Base-by-base conservation (phyloP, 2,888 invertebrate species). In the Idaea biselata region DNA sequence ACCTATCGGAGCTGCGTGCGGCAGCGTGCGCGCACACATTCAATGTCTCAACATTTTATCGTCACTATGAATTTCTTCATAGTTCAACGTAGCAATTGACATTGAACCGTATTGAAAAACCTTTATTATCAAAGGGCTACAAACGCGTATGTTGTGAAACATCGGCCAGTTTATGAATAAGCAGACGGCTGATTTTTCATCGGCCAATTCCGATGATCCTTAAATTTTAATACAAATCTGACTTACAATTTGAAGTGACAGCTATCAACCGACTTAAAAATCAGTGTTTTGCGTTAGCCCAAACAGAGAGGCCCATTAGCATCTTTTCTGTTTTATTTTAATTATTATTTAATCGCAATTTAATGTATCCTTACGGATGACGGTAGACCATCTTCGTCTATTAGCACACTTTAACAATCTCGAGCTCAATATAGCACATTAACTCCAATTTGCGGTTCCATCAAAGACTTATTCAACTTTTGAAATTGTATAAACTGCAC, bases 101-200 rank as follows among this genome's bases (percentile, higher is more conserved):
- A 90, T 90, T 91, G 90, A 86, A 88, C 88, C 84, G 82, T 88
- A 88, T 88, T 84, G 77, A 83, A 84, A 84, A 78, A 77, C 60
- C 77, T 81, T 74, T 75, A 82, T 88, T 89, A 90, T 90, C 88
- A 81, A 78, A 84, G 85, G 82, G 84, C 83, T 80, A 78, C 77
- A 82, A 84, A 79, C 76, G 76, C 81, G 82, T 82, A 78, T 75
- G 64, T 89, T 88, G 86, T 85, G 88, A 84, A 87, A 88, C 76
- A 71, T 71, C 44, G 44, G 44, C 8, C 44, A 44, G 8, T 44
- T 44, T 44, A 44, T 25, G 25, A 25, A 25, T 25, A 25, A 3
- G 25, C 44, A 44, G 44, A 44, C 44, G 8, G 11, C 44, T 14
- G 44, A 44, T 44, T 44, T 44, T 44, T 4, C 11, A 44, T 44